These are phyloP conservation scores for Copsychus sechellarum DNA, from an alignment of 2,113 vertebrate species.

Conservation along the genomic window DNA sequence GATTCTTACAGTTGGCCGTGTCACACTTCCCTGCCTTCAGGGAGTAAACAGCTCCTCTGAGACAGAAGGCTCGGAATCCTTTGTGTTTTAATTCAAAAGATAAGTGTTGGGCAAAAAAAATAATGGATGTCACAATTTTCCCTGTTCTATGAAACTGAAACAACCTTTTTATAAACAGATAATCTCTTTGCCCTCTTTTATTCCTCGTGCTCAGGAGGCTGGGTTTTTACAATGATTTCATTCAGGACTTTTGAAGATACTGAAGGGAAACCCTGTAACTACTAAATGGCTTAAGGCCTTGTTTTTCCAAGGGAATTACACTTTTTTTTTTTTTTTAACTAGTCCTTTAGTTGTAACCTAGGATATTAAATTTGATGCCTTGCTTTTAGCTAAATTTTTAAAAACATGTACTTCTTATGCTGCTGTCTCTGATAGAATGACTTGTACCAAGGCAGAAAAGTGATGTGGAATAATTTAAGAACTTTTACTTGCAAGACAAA, in stretches of 20 bases:
- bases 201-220: not conserved
- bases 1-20: not conserved
- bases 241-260: not conserved
- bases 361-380: not conserved
- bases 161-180: too few relatives aligned
- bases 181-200: not conserved
- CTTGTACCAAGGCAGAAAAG: not conserved
- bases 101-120: not conserved
- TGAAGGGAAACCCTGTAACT: not conserved
- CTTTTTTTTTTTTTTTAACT: not conserved
- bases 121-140: not conserved
- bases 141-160: not conserved
- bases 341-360: not conserved
- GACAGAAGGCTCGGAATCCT: not conserved
- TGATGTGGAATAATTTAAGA: rapidly evolving
- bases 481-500: not conserved
- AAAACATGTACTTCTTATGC: not conserved
- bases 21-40: not conserved
- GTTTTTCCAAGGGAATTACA: not conserved
- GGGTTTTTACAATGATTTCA: not conserved
- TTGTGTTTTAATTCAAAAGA: not conserved
- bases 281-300: not conserved
- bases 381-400: not conserved
- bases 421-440: not conserved
- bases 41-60: not conserved